These are phyloP conservation scores for Nymphicus hollandicus DNA, from an alignment of 2,113 vertebrate species.

Conservation along the genomic window DNA sequence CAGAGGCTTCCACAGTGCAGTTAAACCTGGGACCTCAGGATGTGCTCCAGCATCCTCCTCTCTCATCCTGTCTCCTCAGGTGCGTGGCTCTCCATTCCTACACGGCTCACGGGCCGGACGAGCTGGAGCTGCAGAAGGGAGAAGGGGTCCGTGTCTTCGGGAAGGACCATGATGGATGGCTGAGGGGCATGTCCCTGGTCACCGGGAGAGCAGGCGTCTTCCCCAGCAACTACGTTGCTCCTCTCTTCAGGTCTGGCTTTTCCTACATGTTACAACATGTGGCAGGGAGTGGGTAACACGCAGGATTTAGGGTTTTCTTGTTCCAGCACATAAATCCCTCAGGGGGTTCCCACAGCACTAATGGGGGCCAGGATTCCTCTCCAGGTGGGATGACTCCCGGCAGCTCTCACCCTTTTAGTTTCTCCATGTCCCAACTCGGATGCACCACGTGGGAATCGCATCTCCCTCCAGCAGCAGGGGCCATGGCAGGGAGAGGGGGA, in stretches of 20 bases:
- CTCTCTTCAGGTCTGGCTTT: slow-evolving; percentile 84
- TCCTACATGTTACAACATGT: rapidly evolving
- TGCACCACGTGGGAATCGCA: not conserved
- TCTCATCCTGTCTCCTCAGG: slow-evolving; percentile 64
- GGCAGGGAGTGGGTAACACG: rapidly evolving
- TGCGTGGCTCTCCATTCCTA: slow-evolving; percentile 89
- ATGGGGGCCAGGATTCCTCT: not conserved
- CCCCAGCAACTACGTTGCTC: slow-evolving; percentile 86
- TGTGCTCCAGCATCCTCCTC: rapidly evolving
- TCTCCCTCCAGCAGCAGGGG: not conserved
- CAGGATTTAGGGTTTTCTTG: rapidly evolving
- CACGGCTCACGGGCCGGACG: slow-evolving; percentile 76
- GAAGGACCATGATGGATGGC: slow-evolving; percentile 89
- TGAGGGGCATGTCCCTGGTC: slow-evolving; percentile 87
- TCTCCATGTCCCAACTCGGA: rapidly evolving
- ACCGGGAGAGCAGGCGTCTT: slow-evolving; percentile 90
- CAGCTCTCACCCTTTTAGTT: not conserved
- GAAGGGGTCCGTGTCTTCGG: slow-evolving; percentile 92
- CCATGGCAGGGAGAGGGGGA: not conserved
- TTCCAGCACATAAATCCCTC: rapidly evolving
- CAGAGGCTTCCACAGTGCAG: not conserved
- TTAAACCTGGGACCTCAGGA: not conserved
- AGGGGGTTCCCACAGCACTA: not conserved
- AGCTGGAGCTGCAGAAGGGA: slow-evolving; percentile 90
- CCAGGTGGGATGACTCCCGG: rapidly evolving